phyloP scores from a whole-genome alignment of 2,113 vertebrate species.

The Chelonoidis abingdonii region DNA sequence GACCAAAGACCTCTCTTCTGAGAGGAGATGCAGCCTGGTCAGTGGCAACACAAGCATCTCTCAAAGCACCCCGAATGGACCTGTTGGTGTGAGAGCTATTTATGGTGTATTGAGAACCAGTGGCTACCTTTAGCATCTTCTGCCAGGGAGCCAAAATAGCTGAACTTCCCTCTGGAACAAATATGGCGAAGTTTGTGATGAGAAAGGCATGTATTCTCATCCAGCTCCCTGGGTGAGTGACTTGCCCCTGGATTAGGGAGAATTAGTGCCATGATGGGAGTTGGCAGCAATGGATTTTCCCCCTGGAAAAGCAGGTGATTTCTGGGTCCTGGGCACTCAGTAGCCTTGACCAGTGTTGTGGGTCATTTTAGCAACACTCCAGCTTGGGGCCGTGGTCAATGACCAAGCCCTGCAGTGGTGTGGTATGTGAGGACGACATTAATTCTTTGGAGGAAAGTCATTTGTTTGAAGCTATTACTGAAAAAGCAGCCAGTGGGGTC shows the following conservation, averaged over 20 bases:
- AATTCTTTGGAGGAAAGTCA: background rate
- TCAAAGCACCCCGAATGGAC: background rate
- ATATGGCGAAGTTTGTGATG: background rate
- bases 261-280: background rate
- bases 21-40: background rate
- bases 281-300: accelerated
- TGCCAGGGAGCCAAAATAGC: background rate
- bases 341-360: background rate
- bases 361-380: background rate
- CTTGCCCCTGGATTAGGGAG: background rate
- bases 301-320: accelerated
- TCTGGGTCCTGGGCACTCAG: background rate
- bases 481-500: background rate
- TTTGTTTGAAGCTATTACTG: background rate
- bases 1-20: background rate
- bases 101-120: background rate
- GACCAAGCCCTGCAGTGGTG: background rate
- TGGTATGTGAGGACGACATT: accelerated
- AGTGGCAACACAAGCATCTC: background rate
- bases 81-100: background rate
- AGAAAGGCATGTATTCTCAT: background rate
- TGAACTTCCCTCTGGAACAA: background rate
- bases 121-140: background rate
- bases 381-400: background rate
- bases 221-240: background rate